Percentiles rank a stretch among this genome's conserved stretches.
Conservation (phyloP, 1,140 invertebrate genomes). For the Pygmarrhopalites habei region DNA sequence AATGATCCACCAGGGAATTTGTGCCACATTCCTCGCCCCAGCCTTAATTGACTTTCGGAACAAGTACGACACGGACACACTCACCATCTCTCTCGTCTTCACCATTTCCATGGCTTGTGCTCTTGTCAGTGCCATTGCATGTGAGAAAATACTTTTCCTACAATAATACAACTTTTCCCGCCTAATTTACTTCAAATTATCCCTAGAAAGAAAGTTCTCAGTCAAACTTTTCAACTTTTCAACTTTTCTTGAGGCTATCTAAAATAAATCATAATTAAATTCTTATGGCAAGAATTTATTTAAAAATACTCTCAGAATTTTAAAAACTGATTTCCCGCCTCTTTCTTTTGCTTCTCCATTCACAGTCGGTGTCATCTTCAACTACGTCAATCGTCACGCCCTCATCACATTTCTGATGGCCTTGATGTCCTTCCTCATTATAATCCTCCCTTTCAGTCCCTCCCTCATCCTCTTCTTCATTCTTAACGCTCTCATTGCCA, state of each 20-base stretch:
- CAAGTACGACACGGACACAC: neutral
- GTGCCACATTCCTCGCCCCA: neutral
- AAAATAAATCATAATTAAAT: neutral
- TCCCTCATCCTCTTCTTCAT: neutral
- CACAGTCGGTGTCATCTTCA: conserved; percentile 14
- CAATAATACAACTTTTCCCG: no score
- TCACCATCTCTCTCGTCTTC: neutral
- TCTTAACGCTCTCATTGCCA: neutral
- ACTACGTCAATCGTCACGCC: conserved; percentile 8
- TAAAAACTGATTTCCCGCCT: neutral
- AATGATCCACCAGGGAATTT: neutral
- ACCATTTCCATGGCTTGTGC: neutral
- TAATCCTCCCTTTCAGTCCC: neutral
- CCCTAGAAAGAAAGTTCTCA: neutral
- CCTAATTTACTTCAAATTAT: neutral
- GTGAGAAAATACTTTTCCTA: neutral
- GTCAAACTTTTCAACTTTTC: neutral
- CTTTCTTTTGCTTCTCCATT: no score
- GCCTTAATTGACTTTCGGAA: neutral
- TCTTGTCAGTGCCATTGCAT: neutral
- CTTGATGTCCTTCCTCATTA: neutral
- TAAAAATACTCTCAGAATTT: neutral
- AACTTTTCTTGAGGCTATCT: neutral
- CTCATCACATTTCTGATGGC: neutral
- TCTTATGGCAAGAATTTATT: neutral